Base-by-base conservation (phyloP, 2,888 invertebrate species). In the Sphaerophoria taeniata region DNA sequence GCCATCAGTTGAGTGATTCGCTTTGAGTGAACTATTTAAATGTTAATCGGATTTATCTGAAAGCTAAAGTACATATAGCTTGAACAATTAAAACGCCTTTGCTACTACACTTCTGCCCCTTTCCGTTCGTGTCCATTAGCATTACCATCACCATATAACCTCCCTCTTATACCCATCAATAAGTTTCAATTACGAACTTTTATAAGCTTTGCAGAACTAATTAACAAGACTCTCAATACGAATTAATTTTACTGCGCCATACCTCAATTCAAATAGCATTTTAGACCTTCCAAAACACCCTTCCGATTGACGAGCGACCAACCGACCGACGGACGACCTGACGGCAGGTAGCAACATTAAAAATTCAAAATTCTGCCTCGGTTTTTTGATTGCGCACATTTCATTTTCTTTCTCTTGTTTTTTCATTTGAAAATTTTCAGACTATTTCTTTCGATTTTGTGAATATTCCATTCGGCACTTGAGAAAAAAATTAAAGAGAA, bases 181-280 rank as follows among this genome's bases (percentile, higher is more conserved):
- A 56, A 77, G 53, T 73, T 77, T 77, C 81, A 82, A 76, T 82
- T 82, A 76, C 11, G n/a, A 82, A 76, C 51, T 83, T 71, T 71
- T 73, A 80, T 72, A 47, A 84, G 79, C 69, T 72, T 79, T 72
- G 31, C 55, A 14, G 45, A 72, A 79, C 72, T 84, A 79, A 84
- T 84, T 72, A 79, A 76, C 71, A 80, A 75, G 75, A 84, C 69
- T 72, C 75, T 79, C 55, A 79, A 84, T 72, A 39, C 39, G 67
- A 84, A 69, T 75, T 79, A 74, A 78, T 69, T 67, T 56, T 67
- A 60, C 43, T 47, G 12, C 36, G 12, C 24, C 12, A 53, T n/a
- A 34, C 45, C 33, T 43, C 51, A 11, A 60, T 53, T 75, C 47
- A 60, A 73, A 72, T 69, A 56, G 45, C 58, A 70, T 74, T 70